Base-by-base conservation (phyloP, 2,888 invertebrate genomes). In the Tetragonula carbonaria region DNA sequence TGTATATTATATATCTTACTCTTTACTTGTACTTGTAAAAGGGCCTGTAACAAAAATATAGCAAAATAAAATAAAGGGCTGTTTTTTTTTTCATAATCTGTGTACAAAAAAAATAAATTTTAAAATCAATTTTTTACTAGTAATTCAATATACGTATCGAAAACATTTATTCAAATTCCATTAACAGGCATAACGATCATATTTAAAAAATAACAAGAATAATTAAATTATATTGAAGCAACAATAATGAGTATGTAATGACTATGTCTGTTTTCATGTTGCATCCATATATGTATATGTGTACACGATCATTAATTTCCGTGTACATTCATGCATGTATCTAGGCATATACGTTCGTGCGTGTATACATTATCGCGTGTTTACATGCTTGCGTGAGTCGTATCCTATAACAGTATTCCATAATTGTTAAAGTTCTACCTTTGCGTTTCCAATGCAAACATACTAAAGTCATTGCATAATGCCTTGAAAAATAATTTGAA, bases 381-480 rank as follows among this genome's bases (percentile, higher is more conserved):
- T 80, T 89, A 83, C 85, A 90, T 85, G 89, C 86, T 91, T 85
- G 89, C 90, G 90, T 91, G 91, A 76, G 82, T 88, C 86, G 86
- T 84, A 86, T 78, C 82, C 73, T 77, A 80, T 85, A 88, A 85
- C 82, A 78, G 70, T 85, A 82, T 80, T 87, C 80, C 81, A 80
- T 88, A 87, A 91, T 92, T 91, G 86, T 91, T 91, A 88, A 89
- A 81, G 53, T 66, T 82, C 23, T 71, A 71, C 57, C 55, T 81
- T 80, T 45, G 28, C 71, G 70, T 81, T 23, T 70, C 55, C 74
- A 67, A 23, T 45, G 21, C 57, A 28, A 28, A 14, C 67, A 65
- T 53, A 62, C n/a, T 63, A 28, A 65, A 73, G 16, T 45, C 2
- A 45, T 18, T 23, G 16, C 45, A 74, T 70, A 63, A 50, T 16